Evolutionary conservation across 2,888 invertebrate species (phyloP).

Genomic region (Dynastes grantii): DNA sequence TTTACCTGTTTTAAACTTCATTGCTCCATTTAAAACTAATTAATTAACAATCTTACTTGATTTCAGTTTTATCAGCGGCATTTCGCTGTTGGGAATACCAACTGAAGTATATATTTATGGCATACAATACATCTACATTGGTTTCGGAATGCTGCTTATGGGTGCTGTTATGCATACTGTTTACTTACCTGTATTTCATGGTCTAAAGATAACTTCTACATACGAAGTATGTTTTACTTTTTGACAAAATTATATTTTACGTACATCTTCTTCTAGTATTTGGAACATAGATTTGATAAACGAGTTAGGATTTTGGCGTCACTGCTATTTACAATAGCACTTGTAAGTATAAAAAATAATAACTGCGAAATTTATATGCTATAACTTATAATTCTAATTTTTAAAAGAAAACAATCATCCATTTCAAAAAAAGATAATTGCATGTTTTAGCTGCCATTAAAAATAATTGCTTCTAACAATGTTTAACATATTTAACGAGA

Average conservation of each 20-base stretch:
- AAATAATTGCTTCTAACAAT: background rate
- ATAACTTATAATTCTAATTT: background rate
- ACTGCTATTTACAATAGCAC: constrained; percentile 78
- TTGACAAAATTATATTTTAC: background rate
- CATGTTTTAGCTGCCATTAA: too few relatives aligned
- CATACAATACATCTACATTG: constrained; percentile 81
- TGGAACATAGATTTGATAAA: constrained; percentile 81
- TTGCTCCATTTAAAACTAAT: background rate
- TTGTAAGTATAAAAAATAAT: constrained; percentile 73
- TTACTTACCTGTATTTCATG: constrained; percentile 83
- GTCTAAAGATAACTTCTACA: constrained; percentile 82
- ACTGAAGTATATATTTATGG: constrained; percentile 89
- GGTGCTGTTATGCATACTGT: constrained; percentile 78
- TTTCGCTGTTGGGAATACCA: constrained; percentile 84
- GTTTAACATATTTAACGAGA: background rate
- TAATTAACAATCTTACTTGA: background rate
- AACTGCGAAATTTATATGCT: too few relatives aligned
- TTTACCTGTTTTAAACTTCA: too few relatives aligned
- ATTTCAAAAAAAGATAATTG: background rate
- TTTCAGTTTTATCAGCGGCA: constrained; percentile 82
- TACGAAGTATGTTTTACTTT: constrained; percentile 78
- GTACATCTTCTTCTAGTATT: constrained; percentile 72
- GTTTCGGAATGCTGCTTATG: constrained; percentile 78
- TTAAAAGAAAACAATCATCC: background rate
- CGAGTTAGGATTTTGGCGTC: constrained; percentile 82